These are phyloP conservation scores for Sprattus sprattus DNA, from an alignment of 2,113 vertebrate genomes.

Conservation along the genomic window DNA sequence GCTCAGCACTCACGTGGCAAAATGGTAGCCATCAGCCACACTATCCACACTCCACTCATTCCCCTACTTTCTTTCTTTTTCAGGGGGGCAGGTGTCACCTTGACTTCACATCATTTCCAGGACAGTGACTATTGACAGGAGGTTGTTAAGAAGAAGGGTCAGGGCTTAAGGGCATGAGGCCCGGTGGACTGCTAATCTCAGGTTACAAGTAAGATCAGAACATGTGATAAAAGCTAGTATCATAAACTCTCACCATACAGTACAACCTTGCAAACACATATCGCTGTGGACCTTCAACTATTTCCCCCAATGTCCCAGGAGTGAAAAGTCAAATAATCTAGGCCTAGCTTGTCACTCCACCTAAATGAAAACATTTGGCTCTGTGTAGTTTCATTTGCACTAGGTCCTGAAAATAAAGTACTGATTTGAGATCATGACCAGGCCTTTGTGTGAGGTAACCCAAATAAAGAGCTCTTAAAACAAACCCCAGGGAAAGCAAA, in stretches of 20 bases:
- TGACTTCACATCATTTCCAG: not conserved
- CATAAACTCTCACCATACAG: not conserved
- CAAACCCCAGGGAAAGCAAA: not conserved
- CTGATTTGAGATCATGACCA: not conserved
- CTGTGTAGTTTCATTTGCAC: not conserved
- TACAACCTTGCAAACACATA: not conserved
- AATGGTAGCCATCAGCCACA: conserved; percentile 40
- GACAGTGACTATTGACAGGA: conserved; percentile 1
- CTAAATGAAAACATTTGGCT: not conserved
- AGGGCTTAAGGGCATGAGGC: not conserved
- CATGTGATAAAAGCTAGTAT: not conserved
- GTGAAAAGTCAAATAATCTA: not conserved
- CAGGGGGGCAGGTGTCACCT: not conserved
- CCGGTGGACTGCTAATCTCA: conserved; percentile 2
- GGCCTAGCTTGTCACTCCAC: not conserved
- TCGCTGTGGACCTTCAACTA: not conserved
- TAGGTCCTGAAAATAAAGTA: not conserved
- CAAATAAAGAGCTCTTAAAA: not conserved
- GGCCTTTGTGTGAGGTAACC: not conserved
- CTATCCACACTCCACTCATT: conserved; percentile 33
- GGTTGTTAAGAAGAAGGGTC: not conserved
- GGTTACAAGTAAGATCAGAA: not conserved
- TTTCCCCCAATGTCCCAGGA: not conserved
- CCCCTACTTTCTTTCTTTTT: conserved; percentile 20
- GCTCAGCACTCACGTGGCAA: not conserved